Percentiles rank a stretch among this genome's conserved stretches.
Evolutionary conservation across 2,797 vertebrate species (phyloP).

Genomic region (Oreortyx pictus): DNA sequence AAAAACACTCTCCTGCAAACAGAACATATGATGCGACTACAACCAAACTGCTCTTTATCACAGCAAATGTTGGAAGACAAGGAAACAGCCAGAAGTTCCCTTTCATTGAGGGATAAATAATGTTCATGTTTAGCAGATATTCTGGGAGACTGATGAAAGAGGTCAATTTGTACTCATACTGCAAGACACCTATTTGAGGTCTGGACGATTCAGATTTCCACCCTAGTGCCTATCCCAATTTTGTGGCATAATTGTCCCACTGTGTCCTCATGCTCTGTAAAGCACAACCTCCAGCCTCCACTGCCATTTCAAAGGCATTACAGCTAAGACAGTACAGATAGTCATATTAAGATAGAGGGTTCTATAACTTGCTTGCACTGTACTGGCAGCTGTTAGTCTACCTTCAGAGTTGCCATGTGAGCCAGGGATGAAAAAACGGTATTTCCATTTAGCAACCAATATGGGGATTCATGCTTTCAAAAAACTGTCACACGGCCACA

Average conservation of each 20-base stretch:
- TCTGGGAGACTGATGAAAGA: neutral
- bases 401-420: neutral
- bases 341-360: neutral
- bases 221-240: neutral
- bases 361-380: neutral
- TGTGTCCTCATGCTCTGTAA: neutral
- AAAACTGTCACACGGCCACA: neutral
- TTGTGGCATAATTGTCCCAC: neutral
- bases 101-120: neutral
- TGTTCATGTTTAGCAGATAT: neutral
- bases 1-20: neutral
- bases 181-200: accelerated
- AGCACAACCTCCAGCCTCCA: neutral
- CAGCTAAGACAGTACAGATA: neutral
- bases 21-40: neutral
- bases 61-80: neutral
- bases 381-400: neutral
- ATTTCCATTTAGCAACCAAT: neutral
- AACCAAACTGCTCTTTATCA: neutral
- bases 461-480: neutral
- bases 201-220: accelerated
- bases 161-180: neutral
- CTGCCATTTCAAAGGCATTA: neutral
- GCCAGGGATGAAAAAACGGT: neutral
- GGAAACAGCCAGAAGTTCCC: neutral